Evolutionary conservation across 2,113 vertebrate species (phyloP).

Genomic region (Daubentonia madagascariensis): DNA sequence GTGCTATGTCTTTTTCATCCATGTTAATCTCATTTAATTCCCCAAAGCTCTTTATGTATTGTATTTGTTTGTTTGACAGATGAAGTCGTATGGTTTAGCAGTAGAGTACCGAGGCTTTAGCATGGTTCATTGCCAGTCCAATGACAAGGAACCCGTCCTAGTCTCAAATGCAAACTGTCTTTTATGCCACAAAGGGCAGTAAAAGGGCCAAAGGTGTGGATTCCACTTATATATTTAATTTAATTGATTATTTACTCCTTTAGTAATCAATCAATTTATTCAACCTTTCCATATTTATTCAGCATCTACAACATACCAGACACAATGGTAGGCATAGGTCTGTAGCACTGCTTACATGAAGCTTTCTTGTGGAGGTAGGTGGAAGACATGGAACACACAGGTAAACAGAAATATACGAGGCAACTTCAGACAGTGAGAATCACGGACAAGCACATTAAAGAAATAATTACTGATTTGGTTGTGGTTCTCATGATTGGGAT

Average conservation of each 20-base stretch:
- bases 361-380: neutral
- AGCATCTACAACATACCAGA: neutral
- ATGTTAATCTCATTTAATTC: neutral
- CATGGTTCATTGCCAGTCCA: too few species aligned
- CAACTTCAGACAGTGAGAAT: neutral
- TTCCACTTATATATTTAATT: neutral
- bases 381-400: neutral
- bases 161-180: neutral
- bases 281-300: neutral
- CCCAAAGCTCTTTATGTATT: neutral
- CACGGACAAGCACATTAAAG: neutral
- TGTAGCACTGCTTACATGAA: neutral
- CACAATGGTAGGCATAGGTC: neutral
- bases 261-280: neutral
- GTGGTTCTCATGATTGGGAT: neutral
- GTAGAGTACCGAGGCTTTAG: too few species aligned
- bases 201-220: neutral
- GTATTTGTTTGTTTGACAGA: neutral
- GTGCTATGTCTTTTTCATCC: neutral
- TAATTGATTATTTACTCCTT: neutral
- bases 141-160: neutral
- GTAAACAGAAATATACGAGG: neutral
- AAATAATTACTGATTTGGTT: neutral
- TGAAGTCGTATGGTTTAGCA: too few species aligned
- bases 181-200: neutral